Evolutionary conservation across 1,140 invertebrate genomes (phyloP), one percentile per base, ranked within the genome.

Genomic region (Papilio glaucus): DNA sequence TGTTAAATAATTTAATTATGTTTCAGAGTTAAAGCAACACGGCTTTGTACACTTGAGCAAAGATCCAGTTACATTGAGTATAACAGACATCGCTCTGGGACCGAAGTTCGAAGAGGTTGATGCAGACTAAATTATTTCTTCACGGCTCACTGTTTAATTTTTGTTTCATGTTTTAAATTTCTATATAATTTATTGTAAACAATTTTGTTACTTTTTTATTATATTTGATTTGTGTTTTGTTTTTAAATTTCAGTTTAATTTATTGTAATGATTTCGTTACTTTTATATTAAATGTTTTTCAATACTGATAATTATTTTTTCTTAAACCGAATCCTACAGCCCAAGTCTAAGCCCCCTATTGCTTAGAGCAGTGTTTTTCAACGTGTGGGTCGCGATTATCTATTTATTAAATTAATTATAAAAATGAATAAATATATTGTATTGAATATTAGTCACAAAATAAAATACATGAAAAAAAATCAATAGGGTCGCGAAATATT

Each of bases 11-110:
- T 49, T 49, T 49, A 18, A 18, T 21, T 3, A 9, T 72, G 60
- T 88, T 87, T 76, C 83, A 91, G 89, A 88, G 68, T 63, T 91
- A 6, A 88, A 86, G 72, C 85, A 88, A 61, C 85, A 90, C 67
- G 78, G 79, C 6, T 88, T 91, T 21, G 85, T 91, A 9, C 75
- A 57, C 0, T 67, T 91, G 9, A 45, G 21, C 8, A 91, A 91
- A 74, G 74, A 86, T 75, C 74, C 79, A 7, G 69, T 75, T 10
- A 85, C 85, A 1, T 74, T 86, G 6, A 85, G 84, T 77, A 86
- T 91, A 73, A 62, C 10, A 9, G 78, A 88, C 33, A 85, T 91
- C 18, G 70, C 57, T 1, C 24, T 86, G 4, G 87, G 87, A 49
- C 74, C 75, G 24, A 86, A 80, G 39, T 73, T 88, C 63, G 73